phyloP scores from a whole-genome alignment of 2,888 invertebrate species.

The Chironomus tentans region DNA sequence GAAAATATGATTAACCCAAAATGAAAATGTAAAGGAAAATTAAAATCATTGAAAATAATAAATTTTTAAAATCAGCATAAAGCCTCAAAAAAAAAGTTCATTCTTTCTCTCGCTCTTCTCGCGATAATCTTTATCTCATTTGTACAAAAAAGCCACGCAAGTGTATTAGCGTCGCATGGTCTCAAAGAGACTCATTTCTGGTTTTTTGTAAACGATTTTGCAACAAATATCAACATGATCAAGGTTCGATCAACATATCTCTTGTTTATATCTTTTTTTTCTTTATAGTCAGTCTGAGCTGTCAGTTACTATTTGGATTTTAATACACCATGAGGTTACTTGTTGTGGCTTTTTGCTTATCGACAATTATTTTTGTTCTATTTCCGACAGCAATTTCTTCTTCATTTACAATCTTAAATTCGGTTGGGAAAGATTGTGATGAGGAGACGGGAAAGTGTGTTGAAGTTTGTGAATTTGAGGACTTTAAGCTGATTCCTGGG shows the following conservation, averaged over 20 bases:
- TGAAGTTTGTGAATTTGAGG: slow-evolving; percentile 20
- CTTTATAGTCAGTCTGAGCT: neutral
- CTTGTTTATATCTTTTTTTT: neutral
- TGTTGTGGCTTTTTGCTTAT: neutral
- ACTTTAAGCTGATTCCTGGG: slow-evolving; percentile 10
- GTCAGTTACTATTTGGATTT: neutral
- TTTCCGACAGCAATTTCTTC: neutral
- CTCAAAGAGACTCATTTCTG: neutral
- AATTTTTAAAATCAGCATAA: too few species aligned
- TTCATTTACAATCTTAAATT: slow-evolving; percentile 11
- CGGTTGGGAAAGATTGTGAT: slow-evolving; percentile 11
- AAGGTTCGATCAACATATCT: neutral
- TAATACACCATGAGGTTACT: neutral
- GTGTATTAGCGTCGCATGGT: neutral
- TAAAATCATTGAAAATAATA: too few species aligned
- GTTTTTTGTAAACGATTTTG: neutral
- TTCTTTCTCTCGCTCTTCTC: too few species aligned
- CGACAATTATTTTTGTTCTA: neutral
- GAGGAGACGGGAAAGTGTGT: neutral
- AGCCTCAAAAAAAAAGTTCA: too few species aligned
- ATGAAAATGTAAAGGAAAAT: too few species aligned
- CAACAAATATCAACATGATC: neutral
- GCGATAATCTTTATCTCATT: too few species aligned
- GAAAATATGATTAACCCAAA: too few species aligned
- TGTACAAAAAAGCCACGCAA: too few species aligned